Evolutionary conservation across 2,888 invertebrate genomes (phyloP).

Genomic region (Gymnoscelis rufifasciata): DNA sequence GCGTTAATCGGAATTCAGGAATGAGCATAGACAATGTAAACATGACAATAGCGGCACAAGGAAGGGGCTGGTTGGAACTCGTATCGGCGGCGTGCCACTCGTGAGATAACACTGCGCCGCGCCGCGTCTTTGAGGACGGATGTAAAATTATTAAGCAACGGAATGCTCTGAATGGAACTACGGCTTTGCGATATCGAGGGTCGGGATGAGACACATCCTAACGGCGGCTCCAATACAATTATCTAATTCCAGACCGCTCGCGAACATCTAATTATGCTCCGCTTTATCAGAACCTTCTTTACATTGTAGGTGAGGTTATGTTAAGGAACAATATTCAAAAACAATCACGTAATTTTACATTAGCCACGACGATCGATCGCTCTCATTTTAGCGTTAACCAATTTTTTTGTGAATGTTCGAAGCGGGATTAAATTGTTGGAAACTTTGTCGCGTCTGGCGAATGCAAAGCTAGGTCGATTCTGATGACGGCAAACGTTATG

Average conservation of each 20-base stretch:
- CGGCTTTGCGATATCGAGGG: constrained; percentile 51
- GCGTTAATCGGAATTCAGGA: constrained; percentile 70
- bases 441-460: constrained; percentile 58
- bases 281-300: constrained; percentile 9
- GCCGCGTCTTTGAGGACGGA: constrained; percentile 63
- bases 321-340: constrained; percentile 18
- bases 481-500: constrained; percentile 40
- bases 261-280: constrained; percentile 35
- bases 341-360: constrained; percentile 22
- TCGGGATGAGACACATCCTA: constrained; percentile 38
- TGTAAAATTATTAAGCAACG: constrained; percentile 72
- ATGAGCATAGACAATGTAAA: constrained; percentile 76
- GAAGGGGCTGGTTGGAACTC: constrained; percentile 57
- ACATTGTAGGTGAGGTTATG: constrained; percentile 10
- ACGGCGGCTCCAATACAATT: constrained; percentile 43
- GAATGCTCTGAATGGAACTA: constrained; percentile 57
- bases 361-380: constrained; percentile 12
- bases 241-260: constrained; percentile 39
- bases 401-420: constrained; percentile 60
- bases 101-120: constrained; percentile 65
- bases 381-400: constrained; percentile 29
- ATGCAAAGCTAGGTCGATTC: constrained; percentile 48
- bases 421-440: constrained; percentile 63
- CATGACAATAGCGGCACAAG: constrained; percentile 69
- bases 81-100: constrained; percentile 71